These are phyloP conservation scores for Hippopotamus amphibius DNA, from an alignment of 2,113 vertebrate species.

Conservation along the genomic window DNA sequence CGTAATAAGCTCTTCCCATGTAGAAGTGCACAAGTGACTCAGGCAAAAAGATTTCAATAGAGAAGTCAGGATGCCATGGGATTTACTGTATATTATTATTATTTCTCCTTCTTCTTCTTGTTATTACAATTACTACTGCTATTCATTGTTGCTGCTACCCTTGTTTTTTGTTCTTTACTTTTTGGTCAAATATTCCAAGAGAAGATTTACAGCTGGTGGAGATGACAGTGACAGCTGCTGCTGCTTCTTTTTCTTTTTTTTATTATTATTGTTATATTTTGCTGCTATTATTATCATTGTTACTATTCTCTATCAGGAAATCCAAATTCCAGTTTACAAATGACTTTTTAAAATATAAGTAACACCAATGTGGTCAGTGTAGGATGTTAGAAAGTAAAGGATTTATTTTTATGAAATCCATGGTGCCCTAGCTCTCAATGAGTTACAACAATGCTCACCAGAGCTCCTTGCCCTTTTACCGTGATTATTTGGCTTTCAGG, in stretches of 20 bases:
- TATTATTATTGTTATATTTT: neutral
- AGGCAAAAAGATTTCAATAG: neutral
- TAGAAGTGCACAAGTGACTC: neutral
- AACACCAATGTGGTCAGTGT: neutral
- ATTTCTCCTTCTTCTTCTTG: neutral
- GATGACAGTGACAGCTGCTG: no score
- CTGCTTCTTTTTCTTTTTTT: neutral
- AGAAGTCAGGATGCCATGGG: neutral
- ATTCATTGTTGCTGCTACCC: neutral
- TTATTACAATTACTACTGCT: neutral
- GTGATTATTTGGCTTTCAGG: neutral
- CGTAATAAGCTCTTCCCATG: neutral
- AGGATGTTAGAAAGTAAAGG: neutral
- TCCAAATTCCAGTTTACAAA: neutral
- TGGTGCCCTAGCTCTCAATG: neutral
- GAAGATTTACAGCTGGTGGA: neutral
- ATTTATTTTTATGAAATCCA: neutral
- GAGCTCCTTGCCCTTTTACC: neutral
- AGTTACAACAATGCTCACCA: neutral
- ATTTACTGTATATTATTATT: neutral
- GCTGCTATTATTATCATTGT: neutral
- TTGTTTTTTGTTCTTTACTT: neutral
- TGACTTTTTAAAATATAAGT: neutral
- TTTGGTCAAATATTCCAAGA: neutral
- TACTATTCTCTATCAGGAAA: neutral